These are phyloP conservation scores for Drosophila takahashii DNA, from an alignment of 1,140 invertebrate genomes.

Conservation along the genomic window DNA sequence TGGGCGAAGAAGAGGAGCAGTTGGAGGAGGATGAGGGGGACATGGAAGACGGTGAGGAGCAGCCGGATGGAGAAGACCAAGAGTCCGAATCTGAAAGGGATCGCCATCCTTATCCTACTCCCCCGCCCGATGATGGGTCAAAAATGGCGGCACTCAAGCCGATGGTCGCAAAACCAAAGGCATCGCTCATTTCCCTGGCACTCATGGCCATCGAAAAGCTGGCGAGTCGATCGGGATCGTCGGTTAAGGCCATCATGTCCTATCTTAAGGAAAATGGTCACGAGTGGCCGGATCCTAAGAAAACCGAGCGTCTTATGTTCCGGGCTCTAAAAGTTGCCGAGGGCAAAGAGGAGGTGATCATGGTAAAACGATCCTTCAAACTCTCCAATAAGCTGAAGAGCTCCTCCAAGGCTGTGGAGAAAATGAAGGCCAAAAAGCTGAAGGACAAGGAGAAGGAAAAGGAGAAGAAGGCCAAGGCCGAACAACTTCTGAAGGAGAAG, in stretches of 20 bases:
- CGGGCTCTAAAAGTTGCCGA: conserved; percentile 29
- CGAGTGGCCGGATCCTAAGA: conserved; percentile 4
- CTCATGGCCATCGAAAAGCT: conserved; percentile 32
- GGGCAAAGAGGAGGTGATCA: conserved; percentile 27
- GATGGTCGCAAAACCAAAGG: neutral
- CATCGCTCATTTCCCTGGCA: neutral
- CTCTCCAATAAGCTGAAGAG: conserved; percentile 16
- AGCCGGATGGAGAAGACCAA: neutral
- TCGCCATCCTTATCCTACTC: conserved; percentile 43
- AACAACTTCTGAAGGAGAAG: neutral
- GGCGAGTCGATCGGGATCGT: conserved; percentile 35
- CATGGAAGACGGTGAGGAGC: neutral
- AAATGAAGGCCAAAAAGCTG: conserved; percentile 35
- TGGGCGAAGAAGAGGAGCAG: neutral
- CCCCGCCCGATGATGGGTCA: conserved; percentile 37
- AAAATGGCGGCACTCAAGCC: conserved; percentile 13
- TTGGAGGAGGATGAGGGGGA: neutral
- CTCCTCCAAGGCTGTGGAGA: conserved; percentile 16
- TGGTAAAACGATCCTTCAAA: conserved; percentile 56
- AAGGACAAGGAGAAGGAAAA: conserved; percentile 27
- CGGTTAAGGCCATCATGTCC: conserved; percentile 40
- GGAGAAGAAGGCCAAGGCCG: conserved; percentile 3
- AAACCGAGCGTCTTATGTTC: neutral
- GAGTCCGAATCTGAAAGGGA: neutral
- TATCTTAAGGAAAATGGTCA: conserved; percentile 40